phyloP scores from a whole-genome alignment of 2,113 vertebrate species.

The Colossoma macropomum region DNA sequence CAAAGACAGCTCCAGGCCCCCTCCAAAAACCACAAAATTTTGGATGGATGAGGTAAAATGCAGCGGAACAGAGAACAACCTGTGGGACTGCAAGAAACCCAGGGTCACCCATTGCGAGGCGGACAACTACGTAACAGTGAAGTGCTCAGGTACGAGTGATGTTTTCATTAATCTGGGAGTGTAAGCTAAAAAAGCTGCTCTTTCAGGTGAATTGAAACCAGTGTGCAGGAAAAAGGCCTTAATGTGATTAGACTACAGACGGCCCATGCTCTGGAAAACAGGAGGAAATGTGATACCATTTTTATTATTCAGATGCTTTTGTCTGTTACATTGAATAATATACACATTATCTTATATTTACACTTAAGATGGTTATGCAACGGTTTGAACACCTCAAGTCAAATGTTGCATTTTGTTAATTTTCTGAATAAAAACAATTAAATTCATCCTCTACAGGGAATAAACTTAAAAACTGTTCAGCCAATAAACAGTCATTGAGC shows the following conservation, averaged over 20 bases:
- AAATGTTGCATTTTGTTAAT: too few relatives aligned
- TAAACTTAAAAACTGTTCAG: too few relatives aligned
- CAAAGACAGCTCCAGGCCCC: neutral
- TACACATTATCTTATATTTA: too few relatives aligned
- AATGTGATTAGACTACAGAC: neutral
- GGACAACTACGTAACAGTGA: neutral
- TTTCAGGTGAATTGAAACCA: neutral
- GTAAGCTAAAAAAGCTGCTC: neutral
- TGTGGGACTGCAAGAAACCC: neutral
- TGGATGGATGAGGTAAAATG: slow-evolving; percentile 42
- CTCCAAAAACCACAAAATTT: neutral
- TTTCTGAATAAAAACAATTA: too few relatives aligned
- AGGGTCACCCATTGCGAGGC: fast-evolving
- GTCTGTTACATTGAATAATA: too few relatives aligned
- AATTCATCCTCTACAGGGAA: too few relatives aligned
- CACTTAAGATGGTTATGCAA: too few relatives aligned
- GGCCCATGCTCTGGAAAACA: neutral
- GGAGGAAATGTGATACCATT: too few relatives aligned
- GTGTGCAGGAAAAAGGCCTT: neutral
- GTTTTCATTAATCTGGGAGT: neutral
- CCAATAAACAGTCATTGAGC: too few relatives aligned
- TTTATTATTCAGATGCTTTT: too few relatives aligned
- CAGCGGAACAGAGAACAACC: neutral
- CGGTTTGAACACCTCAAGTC: too few relatives aligned
- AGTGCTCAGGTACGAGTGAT: slow-evolving; percentile 49